Percentiles rank a stretch among this genome's conserved stretches.
phyloP scores from a whole-genome alignment of 2,113 vertebrate species.

The Dolichallabes microphthalmus region DNA sequence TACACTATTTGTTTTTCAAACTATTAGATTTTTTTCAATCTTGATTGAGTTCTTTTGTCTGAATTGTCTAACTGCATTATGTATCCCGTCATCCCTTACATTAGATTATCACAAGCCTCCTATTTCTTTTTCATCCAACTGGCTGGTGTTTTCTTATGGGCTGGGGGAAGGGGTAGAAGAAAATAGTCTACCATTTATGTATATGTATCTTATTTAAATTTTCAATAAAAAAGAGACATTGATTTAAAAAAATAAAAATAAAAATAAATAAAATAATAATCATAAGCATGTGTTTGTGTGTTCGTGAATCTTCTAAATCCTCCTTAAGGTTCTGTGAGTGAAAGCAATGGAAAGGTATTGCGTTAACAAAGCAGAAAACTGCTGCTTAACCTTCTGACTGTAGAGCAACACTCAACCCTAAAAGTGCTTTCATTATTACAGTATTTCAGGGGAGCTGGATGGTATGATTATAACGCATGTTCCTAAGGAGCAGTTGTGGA shows the following conservation, averaged over 20 bases:
- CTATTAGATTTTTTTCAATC: not conserved
- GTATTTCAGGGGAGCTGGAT: not conserved
- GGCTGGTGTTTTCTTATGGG: no score
- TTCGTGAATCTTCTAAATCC: conserved; percentile 64
- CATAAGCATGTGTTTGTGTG: conserved; percentile 45
- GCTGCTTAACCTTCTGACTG: not conserved
- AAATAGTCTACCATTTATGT: no score
- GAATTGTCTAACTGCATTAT: not conserved
- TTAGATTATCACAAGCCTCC: conserved; percentile 38
- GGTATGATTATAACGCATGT: not conserved
- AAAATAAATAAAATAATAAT: conserved; percentile 20
- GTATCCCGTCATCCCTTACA: conserved; percentile 22
- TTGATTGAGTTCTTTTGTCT: not conserved
- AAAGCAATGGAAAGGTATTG: not conserved
- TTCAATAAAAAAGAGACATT: no score
- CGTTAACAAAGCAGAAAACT: not conserved
- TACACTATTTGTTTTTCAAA: not conserved
- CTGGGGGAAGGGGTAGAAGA: no score
- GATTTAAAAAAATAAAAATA: no score
- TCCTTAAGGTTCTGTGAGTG: conserved; percentile 56
- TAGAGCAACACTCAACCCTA: not conserved
- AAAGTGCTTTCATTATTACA: not conserved
- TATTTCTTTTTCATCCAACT: no score
- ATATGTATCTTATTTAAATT: no score
- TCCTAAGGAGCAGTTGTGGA: not conserved